Evolutionary conservation across 1,140 invertebrate genomes (phyloP).

Genomic region (Colletes latitarsis): DNA sequence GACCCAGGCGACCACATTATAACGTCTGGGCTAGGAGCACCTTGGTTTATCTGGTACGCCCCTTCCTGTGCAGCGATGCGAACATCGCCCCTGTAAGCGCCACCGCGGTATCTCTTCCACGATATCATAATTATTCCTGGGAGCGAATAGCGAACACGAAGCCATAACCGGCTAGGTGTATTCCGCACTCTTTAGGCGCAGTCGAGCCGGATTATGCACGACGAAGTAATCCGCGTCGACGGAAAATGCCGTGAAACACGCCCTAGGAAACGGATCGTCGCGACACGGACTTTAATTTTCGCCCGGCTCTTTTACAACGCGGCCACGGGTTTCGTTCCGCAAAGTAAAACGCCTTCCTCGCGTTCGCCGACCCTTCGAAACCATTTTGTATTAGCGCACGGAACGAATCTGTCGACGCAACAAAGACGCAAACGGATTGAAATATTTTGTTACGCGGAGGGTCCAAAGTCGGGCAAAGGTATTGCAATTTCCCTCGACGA

Average conservation of each 20-base stretch:
- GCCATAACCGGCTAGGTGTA: neutral
- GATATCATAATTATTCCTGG: slow-evolving; percentile 47
- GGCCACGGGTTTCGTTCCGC: neutral
- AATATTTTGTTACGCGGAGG: too few species aligned
- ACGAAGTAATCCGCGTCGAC: neutral
- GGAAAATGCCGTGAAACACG: neutral
- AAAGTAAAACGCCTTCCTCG: neutral
- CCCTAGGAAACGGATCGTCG: neutral
- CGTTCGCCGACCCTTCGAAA: neutral
- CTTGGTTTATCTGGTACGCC: slow-evolving; percentile 56
- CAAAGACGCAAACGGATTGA: too few species aligned
- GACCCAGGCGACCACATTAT: slow-evolving; percentile 35
- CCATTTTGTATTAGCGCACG: neutral
- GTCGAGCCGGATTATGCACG: neutral
- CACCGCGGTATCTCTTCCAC: slow-evolving; percentile 46
- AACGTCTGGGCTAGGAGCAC: slow-evolving; percentile 48
- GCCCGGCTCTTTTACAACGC: too few species aligned
- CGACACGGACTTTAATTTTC: neutral
- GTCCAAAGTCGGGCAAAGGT: too few species aligned
- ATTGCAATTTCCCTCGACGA: too few species aligned
- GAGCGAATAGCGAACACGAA: slow-evolving; percentile 13
- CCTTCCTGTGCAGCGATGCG: slow-evolving; percentile 49
- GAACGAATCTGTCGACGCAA: neutral
- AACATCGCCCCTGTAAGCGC: slow-evolving; percentile 45
- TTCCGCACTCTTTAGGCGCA: slow-evolving; percentile 9